Base-by-base conservation (phyloP, 2,888 invertebrate species). In the Cheilosia urbana region DNA sequence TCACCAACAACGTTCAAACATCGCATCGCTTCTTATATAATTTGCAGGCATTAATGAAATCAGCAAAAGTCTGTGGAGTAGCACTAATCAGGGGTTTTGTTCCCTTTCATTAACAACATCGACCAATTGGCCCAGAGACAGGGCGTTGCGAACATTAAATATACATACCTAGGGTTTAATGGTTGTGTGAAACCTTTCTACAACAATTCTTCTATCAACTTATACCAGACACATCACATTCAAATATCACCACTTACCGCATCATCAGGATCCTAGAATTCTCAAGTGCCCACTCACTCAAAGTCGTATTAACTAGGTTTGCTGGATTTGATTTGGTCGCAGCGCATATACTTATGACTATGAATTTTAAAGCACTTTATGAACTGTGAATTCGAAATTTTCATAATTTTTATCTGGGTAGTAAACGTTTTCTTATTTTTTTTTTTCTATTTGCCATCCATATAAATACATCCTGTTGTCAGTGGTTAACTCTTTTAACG, bases 71-170 rank as follows among this genome's bases (percentile, higher is more conserved):
- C 60, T 65, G 42, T 68, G 58, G 40, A 53, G 30, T 62, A 30
- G 57, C 66, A 73, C 68, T 55, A 80, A 68, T 80, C 75, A 72
- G 63, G 55, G 40, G 75, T 75, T 58, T 82, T 77, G 58, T 82
- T 82, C 60, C 55, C 60, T 62, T 65, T 77, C 71, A 71, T 81
- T 76, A 65, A 71, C 49, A 71, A 58, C 65, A 37, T 60, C 27
- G 66, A 60, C 69, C 69, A 69, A 69, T 69, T 80, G 75, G 55
- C 37, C 53, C 24, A 51, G 27, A 19, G 5, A 19, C 5, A 3
- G 5, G 19, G 51, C 68, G n/a, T 51, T 69, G 57, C 19, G n/a
- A 49, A n/a, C 53, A 78, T 63, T 57, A 15, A 53, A 53, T 42
- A 53, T 42, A 42, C n/a, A 42, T 42, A 42, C 42, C n/a, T n/a